Evolutionary conservation across 1,140 invertebrate genomes (phyloP), one percentile per base, ranked within the genome.

Genomic region (Drosophila lacteicornis): DNA sequence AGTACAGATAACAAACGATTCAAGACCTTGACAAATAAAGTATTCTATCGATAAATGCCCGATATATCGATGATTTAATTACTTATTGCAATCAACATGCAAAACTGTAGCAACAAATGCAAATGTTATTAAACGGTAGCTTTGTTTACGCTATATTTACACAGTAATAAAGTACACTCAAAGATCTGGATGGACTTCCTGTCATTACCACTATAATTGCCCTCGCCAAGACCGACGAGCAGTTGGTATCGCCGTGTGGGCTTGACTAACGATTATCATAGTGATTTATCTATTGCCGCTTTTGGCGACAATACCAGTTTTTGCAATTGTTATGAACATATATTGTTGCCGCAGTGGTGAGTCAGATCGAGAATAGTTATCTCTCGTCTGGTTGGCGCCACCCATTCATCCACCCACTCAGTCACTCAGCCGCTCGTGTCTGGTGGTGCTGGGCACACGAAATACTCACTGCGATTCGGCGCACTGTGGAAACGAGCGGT

Each of bases 381-480:
- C 67, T 36, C 3, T 30, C 47, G 60, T 43, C 76, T 30, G 22
- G 46, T 27, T 40, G 70, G 53, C 67, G 56, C 25, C 33, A 22
- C 36, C 40, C 53, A 42, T 53, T 49, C 25, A 43, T 61, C 56
- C 67, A 55, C 47, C 60, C 71, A 51, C 53, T 42, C 53, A 45
- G 33, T 36, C 33, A 36, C 33, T 36, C 33, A 36, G 9, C 27
- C 47, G 46, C 19, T 58, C 57, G 36, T 50, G 38, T 45, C 25
- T 45, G 53, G 71, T 25, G 40, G 66, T 42, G 38, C 15, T 55
- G 22, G 15, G 17, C 30, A 15, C 8, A 55, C 27, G 40, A 12
- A 68, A 68, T 69, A 68, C 62, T 70, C 62, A 68, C 67, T 55
- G 27, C 13, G 75, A 51, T 69, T 78, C 75, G 56, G 75, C 75